Base-by-base conservation (phyloP, 1,140 invertebrate genomes). In the Nebria ingens region DNA sequence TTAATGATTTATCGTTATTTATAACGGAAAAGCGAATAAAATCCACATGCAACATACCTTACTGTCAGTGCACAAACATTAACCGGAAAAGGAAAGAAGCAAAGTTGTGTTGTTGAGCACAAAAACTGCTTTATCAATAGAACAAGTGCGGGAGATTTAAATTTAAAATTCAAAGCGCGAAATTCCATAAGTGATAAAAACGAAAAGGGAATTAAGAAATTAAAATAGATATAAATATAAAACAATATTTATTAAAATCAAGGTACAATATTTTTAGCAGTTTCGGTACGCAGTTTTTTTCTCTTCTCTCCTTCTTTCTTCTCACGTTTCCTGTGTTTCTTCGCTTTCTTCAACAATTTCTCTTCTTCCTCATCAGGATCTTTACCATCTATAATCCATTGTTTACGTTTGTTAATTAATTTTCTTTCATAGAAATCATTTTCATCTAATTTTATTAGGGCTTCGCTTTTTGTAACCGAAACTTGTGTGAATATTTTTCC, bases 391-490 rank as follows among this genome's bases (percentile, higher is more conserved):
- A 91, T 67, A 56, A 96, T 86, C 70, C 91, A 80, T 53, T 90
- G 80, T 68, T 97, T 97, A 56, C 86, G 75, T 63, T 91, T 87
- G 74, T 97, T 92, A 52, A 91, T 92, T 59, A 83, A 76, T 62
- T 85, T 88, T 56, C 87, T 82, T 68, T 96, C 89, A 66, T 91
- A 91, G 71, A 95, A 95, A 66, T 97, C 88, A 59, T 84, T 83
- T 69, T 94, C 88, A 65, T 97, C 93, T 19, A 98, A 71, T 65
- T 84, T 83, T 51, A 97, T 91, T 70, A 95, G 89, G 4, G 93
- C 91, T 71, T 97, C 91, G 51, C 93, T 77, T 63, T 89, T 86
- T 0, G 91, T 86, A 0, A 96, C 88, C 57, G 89, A 87, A 13
- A 98, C 88, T 74, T 97, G 89, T 3, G 88, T 90, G 56, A 95